Conservation (phyloP, 2,888 invertebrate species). For the Omphaloscelis lunosa region DNA sequence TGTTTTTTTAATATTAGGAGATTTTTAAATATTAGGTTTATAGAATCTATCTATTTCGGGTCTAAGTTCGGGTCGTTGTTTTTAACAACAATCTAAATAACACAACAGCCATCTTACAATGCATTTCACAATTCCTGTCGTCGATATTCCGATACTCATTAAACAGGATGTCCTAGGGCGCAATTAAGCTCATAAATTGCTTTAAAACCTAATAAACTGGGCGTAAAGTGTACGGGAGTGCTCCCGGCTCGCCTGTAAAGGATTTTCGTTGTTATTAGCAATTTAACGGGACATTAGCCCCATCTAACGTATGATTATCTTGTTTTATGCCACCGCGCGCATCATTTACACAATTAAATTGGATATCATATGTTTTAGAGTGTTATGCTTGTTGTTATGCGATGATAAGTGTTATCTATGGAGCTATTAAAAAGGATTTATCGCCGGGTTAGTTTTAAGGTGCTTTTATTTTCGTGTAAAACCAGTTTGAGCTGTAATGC, state of each 20-base stretch:
- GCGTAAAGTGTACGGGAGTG: slow-evolving; percentile 48
- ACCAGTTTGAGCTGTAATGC: too few species aligned
- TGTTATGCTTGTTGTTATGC: slow-evolving; percentile 9
- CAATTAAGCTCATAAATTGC: slow-evolving; percentile 75
- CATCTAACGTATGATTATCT: slow-evolving; percentile 52
- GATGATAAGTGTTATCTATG: slow-evolving; percentile 21
- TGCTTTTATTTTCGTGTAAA: background rate
- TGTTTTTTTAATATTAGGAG: too few species aligned
- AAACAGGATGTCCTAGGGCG: slow-evolving; percentile 44
- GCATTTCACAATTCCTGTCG: slow-evolving; percentile 15
- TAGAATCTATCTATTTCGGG: too few species aligned
- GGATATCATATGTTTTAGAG: slow-evolving; percentile 33
- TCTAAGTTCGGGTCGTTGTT: background rate
- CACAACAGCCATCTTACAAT: slow-evolving; percentile 4
- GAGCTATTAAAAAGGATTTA: slow-evolving; percentile 19
- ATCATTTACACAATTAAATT: slow-evolving; percentile 48
- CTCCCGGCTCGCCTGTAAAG: slow-evolving; percentile 53
- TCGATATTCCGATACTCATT: slow-evolving; percentile 44
- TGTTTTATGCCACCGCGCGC: slow-evolving; percentile 54
- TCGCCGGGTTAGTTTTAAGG: background rate
- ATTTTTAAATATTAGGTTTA: too few species aligned
- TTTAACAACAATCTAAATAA: background rate
- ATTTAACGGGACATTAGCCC: slow-evolving; percentile 56
- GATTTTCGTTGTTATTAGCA: slow-evolving; percentile 62
- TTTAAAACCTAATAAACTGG: slow-evolving; percentile 75